Percentiles rank a stretch among this genome's conserved stretches.
These are phyloP conservation scores for Anastrepha obliqua DNA, from an alignment of 1,140 invertebrate species.

Conservation along the genomic window DNA sequence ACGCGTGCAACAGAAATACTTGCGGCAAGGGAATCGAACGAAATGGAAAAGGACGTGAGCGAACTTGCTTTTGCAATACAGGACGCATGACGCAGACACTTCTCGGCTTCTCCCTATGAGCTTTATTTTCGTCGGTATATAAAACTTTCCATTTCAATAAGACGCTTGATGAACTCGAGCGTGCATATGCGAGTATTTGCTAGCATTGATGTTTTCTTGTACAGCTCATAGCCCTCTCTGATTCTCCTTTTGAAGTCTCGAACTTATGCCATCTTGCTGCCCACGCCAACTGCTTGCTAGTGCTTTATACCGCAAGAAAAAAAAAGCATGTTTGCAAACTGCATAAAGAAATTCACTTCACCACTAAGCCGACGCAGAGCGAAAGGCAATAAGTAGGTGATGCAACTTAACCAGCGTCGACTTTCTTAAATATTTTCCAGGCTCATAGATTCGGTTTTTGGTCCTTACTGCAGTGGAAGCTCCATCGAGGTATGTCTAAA, in stretches of 20 bases:
- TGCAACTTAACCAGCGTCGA: neutral
- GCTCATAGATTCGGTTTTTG: neutral
- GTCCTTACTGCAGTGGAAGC: no score
- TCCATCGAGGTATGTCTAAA: neutral
- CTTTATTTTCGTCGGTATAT: neutral
- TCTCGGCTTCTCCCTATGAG: neutral
- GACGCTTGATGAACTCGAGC: neutral
- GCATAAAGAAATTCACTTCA: neutral
- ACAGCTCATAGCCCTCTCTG: neutral
- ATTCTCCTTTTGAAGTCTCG: neutral
- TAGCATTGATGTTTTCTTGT: neutral
- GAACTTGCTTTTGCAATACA: no score
- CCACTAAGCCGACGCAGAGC: neutral
- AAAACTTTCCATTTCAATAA: conserved; percentile 17
- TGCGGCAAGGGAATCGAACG: neutral
- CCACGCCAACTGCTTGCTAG: neutral
- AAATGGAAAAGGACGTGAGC: neutral
- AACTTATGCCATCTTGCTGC: no score
- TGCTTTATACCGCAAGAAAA: neutral
- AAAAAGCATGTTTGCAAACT: neutral
- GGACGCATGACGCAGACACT: no score
- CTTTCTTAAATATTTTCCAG: neutral
- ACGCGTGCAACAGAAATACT: neutral
- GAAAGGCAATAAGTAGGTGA: neutral
- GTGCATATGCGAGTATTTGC: neutral